These are phyloP conservation scores for Drosophila azteca DNA, from an alignment of 1,140 invertebrate species.

Conservation along the genomic window DNA sequence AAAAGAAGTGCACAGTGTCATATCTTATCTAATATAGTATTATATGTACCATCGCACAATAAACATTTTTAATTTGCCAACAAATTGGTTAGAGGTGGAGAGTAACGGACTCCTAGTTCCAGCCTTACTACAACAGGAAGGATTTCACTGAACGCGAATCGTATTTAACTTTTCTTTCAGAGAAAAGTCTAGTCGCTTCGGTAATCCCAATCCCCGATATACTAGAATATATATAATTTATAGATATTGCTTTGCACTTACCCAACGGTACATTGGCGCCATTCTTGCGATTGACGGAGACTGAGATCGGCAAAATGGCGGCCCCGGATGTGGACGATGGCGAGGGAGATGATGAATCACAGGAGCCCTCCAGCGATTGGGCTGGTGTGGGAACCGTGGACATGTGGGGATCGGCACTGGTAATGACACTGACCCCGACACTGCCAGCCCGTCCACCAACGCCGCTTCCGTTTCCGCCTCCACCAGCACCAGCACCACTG, in stretches of 20 bases:
- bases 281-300: constrained; percentile 82
- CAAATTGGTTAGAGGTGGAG: too few species aligned
- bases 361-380: constrained; percentile 79
- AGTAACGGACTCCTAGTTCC: too few species aligned
- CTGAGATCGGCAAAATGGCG: constrained; percentile 72
- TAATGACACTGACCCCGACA: constrained; percentile 59
- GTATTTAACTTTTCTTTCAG: too few species aligned
- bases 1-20: too few species aligned
- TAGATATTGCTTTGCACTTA: constrained; percentile 48
- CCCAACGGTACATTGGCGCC: constrained; percentile 71
- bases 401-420: constrained; percentile 76
- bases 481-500: constrained; percentile 48
- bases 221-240: too few species aligned
- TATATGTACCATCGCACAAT: too few species aligned
- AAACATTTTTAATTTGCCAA: too few species aligned
- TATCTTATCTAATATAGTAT: too few species aligned
- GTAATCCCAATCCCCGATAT: background rate
- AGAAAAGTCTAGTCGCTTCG: too few species aligned
- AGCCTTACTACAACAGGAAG: too few species aligned
- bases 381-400: constrained; percentile 77
- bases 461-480: background rate
- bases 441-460: constrained; percentile 19
- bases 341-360: constrained; percentile 82
- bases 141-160: too few species aligned
- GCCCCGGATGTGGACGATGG: constrained; percentile 81